phyloP scores from a whole-genome alignment of 2,113 vertebrate genomes.

The Salvelinus sp. region DNA sequence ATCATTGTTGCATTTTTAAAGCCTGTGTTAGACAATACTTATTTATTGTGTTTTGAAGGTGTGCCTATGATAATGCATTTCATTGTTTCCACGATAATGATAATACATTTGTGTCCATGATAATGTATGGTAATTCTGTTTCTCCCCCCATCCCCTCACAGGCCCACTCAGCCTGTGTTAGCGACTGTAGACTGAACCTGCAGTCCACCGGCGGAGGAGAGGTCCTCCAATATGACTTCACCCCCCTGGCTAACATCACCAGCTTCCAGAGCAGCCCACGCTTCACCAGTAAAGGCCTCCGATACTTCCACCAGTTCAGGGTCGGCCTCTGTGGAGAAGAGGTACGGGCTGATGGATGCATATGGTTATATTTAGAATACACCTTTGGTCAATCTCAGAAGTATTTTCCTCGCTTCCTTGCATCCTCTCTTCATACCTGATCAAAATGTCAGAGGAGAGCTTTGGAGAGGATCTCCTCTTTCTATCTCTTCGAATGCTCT shows the following conservation, averaged over 20 bases:
- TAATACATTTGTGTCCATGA: no score
- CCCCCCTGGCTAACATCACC: slow-evolving; percentile 66
- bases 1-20: no score
- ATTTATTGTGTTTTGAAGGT: no score
- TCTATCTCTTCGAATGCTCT: no score
- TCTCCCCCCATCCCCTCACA: slow-evolving; percentile 51
- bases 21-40: no score
- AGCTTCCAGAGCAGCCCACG: slow-evolving; percentile 75
- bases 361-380: not conserved
- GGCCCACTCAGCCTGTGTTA: slow-evolving; percentile 85
- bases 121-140: not conserved
- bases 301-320: slow-evolving; percentile 85
- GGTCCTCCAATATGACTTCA: slow-evolving; percentile 80
- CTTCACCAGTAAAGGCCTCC: slow-evolving; percentile 89
- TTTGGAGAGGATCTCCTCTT: no score
- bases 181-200: slow-evolving; percentile 78
- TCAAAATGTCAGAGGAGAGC: no score
- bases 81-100: no score
- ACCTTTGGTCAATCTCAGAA: not conserved
- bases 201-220: slow-evolving; percentile 28
- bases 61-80: no score
- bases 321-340: slow-evolving; percentile 86
- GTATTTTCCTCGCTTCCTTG: no score
- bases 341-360: slow-evolving; percentile 66
- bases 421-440: no score